Evolutionary conservation across 1,140 invertebrate genomes (phyloP).

Genomic region (Camponotus vicinus): DNA sequence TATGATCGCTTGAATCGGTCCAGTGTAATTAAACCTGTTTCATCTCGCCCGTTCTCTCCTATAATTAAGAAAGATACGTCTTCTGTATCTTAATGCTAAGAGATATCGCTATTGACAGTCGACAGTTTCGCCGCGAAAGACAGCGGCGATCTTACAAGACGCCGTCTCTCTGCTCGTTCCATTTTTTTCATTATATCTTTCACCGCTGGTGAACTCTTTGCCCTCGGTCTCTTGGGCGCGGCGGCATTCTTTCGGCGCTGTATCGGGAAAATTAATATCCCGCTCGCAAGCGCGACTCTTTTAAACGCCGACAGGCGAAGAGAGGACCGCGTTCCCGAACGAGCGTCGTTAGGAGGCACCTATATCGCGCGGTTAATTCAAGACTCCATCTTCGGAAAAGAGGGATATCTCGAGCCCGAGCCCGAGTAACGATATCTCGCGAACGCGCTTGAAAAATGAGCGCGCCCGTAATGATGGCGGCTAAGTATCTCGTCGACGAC

Average conservation of each 20-base stretch:
- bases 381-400: constrained; percentile 16
- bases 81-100: background rate
- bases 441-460: constrained; percentile 67
- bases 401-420: background rate
- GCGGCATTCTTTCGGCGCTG: constrained; percentile 22
- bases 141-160: background rate
- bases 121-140: background rate
- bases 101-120: background rate
- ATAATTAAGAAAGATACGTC: background rate
- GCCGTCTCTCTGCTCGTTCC: background rate
- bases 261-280: constrained; percentile 63
- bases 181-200: constrained; percentile 65
- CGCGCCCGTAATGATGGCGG: constrained; percentile 51
- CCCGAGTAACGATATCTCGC: constrained; percentile 64
- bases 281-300: constrained; percentile 42
- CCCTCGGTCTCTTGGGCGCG: background rate
- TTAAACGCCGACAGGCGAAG: constrained; percentile 24
- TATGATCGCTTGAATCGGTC: background rate
- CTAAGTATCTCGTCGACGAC: constrained; percentile 63
- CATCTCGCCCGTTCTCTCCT: background rate
- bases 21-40: background rate
- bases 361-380: constrained; percentile 59
- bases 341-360: constrained; percentile 12
- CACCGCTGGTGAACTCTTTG: background rate
- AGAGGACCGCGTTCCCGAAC: background rate